Base-by-base conservation (phyloP, 1,140 invertebrate genomes). In the Delia radicum region DNA sequence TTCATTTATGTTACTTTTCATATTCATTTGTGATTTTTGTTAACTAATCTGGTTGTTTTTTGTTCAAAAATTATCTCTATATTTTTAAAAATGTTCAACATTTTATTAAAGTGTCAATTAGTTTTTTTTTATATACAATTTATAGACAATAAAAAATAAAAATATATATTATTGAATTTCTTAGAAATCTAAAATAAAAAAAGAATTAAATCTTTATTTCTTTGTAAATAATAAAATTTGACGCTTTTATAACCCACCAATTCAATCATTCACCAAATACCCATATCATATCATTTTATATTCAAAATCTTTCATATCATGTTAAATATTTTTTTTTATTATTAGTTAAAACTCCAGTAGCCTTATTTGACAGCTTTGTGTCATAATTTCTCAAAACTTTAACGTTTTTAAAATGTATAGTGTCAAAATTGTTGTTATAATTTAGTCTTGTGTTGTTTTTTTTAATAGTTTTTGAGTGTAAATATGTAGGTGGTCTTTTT, bases 351-450 rank as follows among this genome's bases (percentile, higher is more conserved):
- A 55, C 48, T 55, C 48, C 65, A 69, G 65, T 69, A 69, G 65
- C 65, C 31, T 69, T 69, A 33, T 69, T 69, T 69, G 65, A 33
- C 65, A 33, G 65, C 29, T 69, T 69, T 69, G 29, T 69, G 65
- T 69, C 65, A 69, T 69, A 69, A 55, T 55, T 55, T n/a, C 21
- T 21, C 21, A 21, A 42, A 21, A 37, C 8, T 37, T 37, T 3
- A 42, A 42, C 12, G 8, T 42, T 42, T 42, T 15, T 42, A 15
- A 15, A 15, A 15, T 10, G 28, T 10, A 29, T 65, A 29, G 62
- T 65, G 62, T 65, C 27, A 29, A 65, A 69, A 69, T 37, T 69
- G 7, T 42, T 42, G 37, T 42, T 42, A 42, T 15, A 42, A 13
- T 42, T 42, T 42, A 33, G 12, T 13, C n/a, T 42, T 42, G n/a